phyloP scores from a whole-genome alignment of 53 echinoderm and acorn worm genomes.

The Luidia sarsii region DNA sequence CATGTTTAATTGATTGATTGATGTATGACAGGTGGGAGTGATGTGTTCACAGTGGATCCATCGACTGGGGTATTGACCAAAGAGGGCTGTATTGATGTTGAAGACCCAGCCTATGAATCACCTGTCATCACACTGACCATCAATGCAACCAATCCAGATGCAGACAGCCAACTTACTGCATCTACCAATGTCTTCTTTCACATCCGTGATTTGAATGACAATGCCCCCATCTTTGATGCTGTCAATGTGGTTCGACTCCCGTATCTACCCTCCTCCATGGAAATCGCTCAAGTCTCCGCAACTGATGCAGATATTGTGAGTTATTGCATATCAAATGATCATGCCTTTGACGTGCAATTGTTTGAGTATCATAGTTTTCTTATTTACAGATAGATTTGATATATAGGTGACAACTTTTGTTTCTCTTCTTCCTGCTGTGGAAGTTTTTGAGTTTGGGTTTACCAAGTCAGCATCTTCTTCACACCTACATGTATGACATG shows the following conservation, averaged over 20 bases:
- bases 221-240: slow-evolving; percentile 12
- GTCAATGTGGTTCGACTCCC: slow-evolving; percentile 1
- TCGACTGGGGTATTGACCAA: background rate
- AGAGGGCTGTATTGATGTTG: slow-evolving; percentile 16
- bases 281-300: background rate
- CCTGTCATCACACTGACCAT: background rate
- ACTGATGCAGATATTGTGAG: slow-evolving; percentile 13
- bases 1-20: too few species aligned
- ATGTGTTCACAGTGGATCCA: background rate
- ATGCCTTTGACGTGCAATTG: background rate
- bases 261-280: background rate
- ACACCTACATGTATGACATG: too few species aligned
- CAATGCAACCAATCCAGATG: slow-evolving; percentile 43
- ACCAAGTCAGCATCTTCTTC: too few species aligned
- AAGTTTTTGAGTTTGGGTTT: too few species aligned
- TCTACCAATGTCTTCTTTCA: background rate
- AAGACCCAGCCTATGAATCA: slow-evolving; percentile 11
- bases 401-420: too few species aligned
- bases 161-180: background rate
- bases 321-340: background rate
- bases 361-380: too few species aligned
- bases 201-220: slow-evolving; percentile 35
- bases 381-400: too few species aligned
- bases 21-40: slow-evolving; percentile 35
- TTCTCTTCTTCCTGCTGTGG: too few species aligned